These are phyloP conservation scores for Fistularia tabacaria DNA, from an alignment of 2,797 vertebrate species.

Conservation along the genomic window DNA sequence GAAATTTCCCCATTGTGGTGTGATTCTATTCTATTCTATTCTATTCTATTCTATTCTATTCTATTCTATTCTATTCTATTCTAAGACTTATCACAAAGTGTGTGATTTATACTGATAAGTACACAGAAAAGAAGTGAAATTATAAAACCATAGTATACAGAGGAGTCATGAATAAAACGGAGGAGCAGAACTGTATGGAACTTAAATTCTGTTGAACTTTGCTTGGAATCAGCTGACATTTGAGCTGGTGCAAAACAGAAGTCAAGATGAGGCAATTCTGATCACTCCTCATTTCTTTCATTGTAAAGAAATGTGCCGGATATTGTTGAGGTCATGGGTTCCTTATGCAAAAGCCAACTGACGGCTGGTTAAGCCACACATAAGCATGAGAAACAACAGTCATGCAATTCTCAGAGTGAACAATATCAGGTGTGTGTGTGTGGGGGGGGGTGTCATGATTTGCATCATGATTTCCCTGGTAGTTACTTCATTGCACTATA, in stretches of 20 bases:
- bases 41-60: no score
- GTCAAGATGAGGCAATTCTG: conserved; percentile 56
- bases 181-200: neutral
- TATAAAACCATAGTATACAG: no score
- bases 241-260: conserved; percentile 23
- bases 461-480: conserved; percentile 80
- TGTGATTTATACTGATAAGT: no score
- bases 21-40: no score
- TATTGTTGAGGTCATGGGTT: conserved; percentile 62
- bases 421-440: conserved; percentile 46
- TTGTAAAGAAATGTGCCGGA: conserved; percentile 71
- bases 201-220: conserved; percentile 45
- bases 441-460: conserved; percentile 42
- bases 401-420: conserved; percentile 56
- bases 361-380: conserved; percentile 63
- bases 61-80: no score
- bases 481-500: conserved; percentile 64
- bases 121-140: no score
- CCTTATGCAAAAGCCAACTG: conserved; percentile 69
- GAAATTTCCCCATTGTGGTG: conserved; percentile 17
- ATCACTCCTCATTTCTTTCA: conserved; percentile 63
- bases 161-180: no score
- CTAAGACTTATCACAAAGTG: no score
- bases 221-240: conserved; percentile 20
- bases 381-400: conserved; percentile 60